Evolutionary conservation across 2,113 vertebrate species (phyloP), one percentile per base, ranked within the genome.

Genomic region (Pao palembangensis): DNA sequence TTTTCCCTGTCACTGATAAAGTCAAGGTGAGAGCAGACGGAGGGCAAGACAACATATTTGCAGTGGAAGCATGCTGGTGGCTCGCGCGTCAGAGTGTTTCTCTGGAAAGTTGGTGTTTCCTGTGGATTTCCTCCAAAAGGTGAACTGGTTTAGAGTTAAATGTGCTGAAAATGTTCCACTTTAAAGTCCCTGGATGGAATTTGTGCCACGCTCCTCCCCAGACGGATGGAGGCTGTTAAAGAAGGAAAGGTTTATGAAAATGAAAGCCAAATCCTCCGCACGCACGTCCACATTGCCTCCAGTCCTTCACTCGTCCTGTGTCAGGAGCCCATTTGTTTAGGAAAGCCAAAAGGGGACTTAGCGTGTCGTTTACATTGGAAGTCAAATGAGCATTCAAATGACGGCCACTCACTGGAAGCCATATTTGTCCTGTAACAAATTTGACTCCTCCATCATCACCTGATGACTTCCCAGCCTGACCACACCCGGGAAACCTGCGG

Each of bases 351-450:
- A 87, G 69, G 83, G 78, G 88, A 90, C 78, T 81, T 81, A 50
- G 79, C 78, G 84, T 85, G 78, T 87, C 82, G 57, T 90, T 91
- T 90, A 89, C 90, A 90, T 89, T 84, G 79, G 73, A 53, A 90
- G 81, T 82, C 88, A 92, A 92, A 91, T 89, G 41, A 89, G 87
- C 52, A 91, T 90, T 91, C 91, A 91, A 91, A 91, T 88, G 60
- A 77, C 17, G 71, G 61, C 54, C 75, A 86, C 85, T 86, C 81
- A 71, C 75, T 80, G 55, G 76, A 67, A 57, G 75, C 83, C 71
- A 66, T 82, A 82, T 89, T 89, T 85, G 76, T 80, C 81, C 86
- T 91, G 90, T 91, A 88, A 79, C 90, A 89, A 87, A 85, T 88
- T 86, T 77, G 63, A 74, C 66, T 71, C 77, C 73, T 84, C 64